Evolutionary conservation across 2,888 invertebrate species (phyloP).

Genomic region (Volucella inflata): DNA sequence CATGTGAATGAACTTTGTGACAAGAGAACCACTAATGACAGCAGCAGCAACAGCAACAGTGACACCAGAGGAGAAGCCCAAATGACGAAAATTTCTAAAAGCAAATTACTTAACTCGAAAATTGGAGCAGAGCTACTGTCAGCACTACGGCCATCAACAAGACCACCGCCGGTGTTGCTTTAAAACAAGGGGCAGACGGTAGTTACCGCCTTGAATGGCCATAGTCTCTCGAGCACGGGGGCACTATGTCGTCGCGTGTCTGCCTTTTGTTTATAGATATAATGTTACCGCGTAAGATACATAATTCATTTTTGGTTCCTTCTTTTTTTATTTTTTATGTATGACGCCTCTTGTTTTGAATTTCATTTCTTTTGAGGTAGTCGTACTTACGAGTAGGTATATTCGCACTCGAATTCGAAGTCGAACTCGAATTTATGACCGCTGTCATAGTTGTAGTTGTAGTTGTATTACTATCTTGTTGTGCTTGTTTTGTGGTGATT

Average conservation of each 20-base stretch:
- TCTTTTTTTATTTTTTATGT: conserved; percentile 1
- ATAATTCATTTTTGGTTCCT: conserved; percentile 14
- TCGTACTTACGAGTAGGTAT: no score
- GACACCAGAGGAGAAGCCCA: not conserved
- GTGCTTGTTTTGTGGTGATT: not conserved
- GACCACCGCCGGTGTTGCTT: no score
- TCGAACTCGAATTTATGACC: no score
- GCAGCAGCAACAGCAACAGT: no score
- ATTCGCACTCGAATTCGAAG: no score
- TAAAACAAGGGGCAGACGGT: conserved; percentile 1
- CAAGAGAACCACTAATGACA: not conserved
- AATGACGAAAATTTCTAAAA: conserved; percentile 13
- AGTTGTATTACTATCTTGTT: conserved; percentile 33
- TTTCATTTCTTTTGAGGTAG: conserved; percentile 18
- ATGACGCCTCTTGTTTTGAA: conserved; percentile 13
- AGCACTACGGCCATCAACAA: not conserved
- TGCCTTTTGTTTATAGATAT: conserved; percentile 24
- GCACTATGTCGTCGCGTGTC: conserved; percentile 49
- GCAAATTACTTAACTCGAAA: conserved; percentile 33
- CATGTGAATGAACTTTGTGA: conserved; percentile 57
- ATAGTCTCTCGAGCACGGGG: conserved; percentile 32
- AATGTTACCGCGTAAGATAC: conserved; percentile 17
- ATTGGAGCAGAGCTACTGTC: not conserved
- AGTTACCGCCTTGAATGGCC: not conserved
- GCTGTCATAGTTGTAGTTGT: no score